These are phyloP conservation scores for Zapornia atra DNA, from an alignment of 2,113 vertebrate species.

Conservation along the genomic window DNA sequence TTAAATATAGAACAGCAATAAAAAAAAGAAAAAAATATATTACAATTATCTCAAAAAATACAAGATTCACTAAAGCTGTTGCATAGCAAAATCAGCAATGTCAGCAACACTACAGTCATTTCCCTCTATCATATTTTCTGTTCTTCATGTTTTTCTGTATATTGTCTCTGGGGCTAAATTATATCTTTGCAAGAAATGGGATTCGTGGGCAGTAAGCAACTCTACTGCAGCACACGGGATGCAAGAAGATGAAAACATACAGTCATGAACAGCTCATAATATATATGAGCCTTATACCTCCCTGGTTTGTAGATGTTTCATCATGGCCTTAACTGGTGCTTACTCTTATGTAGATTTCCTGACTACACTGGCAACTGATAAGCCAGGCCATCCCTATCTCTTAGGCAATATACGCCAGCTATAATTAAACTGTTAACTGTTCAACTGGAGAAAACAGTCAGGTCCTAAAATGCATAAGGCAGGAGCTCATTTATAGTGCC, in stretches of 20 bases:
- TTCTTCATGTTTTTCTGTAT: not conserved
- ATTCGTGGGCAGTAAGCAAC: not conserved
- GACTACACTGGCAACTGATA: not conserved
- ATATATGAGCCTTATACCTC: not conserved
- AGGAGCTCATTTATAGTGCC: not conserved
- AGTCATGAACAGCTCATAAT: not conserved
- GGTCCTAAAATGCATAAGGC: not conserved
- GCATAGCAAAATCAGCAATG: not conserved
- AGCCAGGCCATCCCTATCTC: not conserved
- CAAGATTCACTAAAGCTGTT: not conserved
- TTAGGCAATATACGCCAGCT: not conserved
- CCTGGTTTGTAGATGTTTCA: not conserved
- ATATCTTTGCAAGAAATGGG: not conserved
- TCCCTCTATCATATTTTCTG: not conserved
- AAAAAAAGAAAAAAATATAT: not conserved
- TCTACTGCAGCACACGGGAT: not conserved
- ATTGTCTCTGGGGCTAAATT: not conserved
- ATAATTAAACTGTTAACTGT: not conserved
- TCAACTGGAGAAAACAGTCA: not conserved
- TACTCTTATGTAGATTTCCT: not conserved
- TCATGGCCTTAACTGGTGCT: not conserved
- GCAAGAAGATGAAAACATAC: not conserved
- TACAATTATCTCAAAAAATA: not conserved
- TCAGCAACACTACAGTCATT: not conserved
- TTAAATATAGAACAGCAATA: not conserved